Conservation (phyloP, 2,113 vertebrate genomes). For the Sclerurus mexicanus region DNA sequence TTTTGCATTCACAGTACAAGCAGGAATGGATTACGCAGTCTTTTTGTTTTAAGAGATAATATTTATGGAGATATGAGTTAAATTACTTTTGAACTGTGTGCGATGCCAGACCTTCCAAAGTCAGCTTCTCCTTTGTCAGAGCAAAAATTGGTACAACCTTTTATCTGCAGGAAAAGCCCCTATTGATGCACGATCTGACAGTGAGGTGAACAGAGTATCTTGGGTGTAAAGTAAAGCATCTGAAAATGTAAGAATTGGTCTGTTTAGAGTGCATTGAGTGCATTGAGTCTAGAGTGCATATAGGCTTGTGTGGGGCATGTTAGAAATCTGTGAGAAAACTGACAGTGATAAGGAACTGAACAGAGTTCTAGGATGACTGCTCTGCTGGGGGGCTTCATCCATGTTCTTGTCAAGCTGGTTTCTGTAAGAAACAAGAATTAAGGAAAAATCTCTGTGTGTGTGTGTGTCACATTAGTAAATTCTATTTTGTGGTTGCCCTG, state of each 20-base stretch:
- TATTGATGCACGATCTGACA: neutral
- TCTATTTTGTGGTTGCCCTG: neutral
- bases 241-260: neutral
- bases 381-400: neutral
- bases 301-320: neutral
- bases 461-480: neutral
- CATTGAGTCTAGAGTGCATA: no score
- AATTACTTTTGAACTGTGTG: neutral
- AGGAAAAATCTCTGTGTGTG: neutral
- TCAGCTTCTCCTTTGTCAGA: neutral
- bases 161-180: neutral
- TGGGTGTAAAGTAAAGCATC: neutral
- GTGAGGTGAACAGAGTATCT: neutral
- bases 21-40: neutral
- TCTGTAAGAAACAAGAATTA: neutral
- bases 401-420: neutral
- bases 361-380: neutral
- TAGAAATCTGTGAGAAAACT: neutral
- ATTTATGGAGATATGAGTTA: slow-evolving; percentile 9
- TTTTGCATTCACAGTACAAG: neutral
- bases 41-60: slow-evolving; percentile 46
- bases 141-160: neutral
- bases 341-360: neutral
- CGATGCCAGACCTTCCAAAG: neutral
- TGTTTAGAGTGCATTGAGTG: neutral